phyloP scores from a whole-genome alignment of 2,113 vertebrate genomes.

The Choloepus hoffmanni region DNA sequence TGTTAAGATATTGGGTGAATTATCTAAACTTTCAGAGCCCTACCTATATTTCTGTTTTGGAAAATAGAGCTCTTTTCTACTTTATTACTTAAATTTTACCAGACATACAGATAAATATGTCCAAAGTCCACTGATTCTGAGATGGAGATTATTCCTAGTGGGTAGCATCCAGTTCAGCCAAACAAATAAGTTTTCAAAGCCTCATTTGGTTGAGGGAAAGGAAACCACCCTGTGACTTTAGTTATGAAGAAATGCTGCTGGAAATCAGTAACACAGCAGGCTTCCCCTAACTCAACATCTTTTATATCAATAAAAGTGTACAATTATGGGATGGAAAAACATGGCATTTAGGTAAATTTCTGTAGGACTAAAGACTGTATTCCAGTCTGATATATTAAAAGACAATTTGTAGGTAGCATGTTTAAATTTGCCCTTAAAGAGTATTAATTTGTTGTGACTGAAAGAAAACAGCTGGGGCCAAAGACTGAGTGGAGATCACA shows the following conservation, averaged over 20 bases:
- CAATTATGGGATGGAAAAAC: slow-evolving; percentile 70
- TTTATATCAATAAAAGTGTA: slow-evolving; percentile 77
- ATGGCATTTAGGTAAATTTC: slow-evolving; percentile 73
- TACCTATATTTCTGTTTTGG: background rate
- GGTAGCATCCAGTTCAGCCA: slow-evolving; percentile 45
- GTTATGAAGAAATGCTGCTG: slow-evolving; percentile 64
- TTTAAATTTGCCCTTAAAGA: slow-evolving; percentile 40
- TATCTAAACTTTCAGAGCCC: background rate
- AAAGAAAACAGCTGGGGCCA: slow-evolving; percentile 27
- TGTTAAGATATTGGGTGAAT: background rate
- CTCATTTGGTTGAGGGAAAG: slow-evolving; percentile 69
- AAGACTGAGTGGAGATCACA: slow-evolving; percentile 43
- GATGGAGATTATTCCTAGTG: slow-evolving; percentile 50
- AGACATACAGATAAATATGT: background rate
- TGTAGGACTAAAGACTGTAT: slow-evolving; percentile 47
- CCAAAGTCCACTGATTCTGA: background rate
- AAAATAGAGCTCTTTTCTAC: background rate
- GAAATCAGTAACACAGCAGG: slow-evolving; percentile 76
- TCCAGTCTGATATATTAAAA: slow-evolving; percentile 60
- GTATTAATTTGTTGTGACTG: slow-evolving; percentile 60
- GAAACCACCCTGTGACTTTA: slow-evolving; percentile 54
- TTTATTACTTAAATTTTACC: background rate
- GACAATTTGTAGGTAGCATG: slow-evolving; percentile 22
- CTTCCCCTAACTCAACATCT: slow-evolving; percentile 63
- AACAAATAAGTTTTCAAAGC: slow-evolving; percentile 72